These are phyloP conservation scores for Gopherus flavomarginatus DNA, from an alignment of 2,113 vertebrate species.

Conservation along the genomic window DNA sequence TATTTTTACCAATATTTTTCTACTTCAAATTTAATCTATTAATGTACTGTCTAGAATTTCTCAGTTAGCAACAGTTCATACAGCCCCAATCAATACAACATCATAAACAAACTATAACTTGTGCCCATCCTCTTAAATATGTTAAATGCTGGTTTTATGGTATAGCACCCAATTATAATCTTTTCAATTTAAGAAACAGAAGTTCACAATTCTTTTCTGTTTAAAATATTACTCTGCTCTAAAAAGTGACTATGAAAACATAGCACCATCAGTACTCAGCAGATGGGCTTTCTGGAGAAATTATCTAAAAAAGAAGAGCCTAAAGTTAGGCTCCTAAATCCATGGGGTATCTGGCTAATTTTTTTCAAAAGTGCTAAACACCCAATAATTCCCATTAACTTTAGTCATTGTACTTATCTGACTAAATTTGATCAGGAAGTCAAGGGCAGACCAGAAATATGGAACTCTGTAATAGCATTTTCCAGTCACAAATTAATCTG, in stretches of 20 bases:
- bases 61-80: neutral
- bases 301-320: neutral
- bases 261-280: neutral
- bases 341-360: neutral
- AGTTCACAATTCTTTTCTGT: neutral
- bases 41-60: neutral
- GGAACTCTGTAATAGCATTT: neutral
- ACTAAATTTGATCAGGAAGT: neutral
- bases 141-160: neutral
- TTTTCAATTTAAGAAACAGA: neutral
- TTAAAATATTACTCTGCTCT: neutral
- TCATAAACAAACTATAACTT: neutral
- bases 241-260: neutral
- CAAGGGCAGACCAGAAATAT: accelerated
- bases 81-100: neutral
- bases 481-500: neutral
- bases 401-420: neutral
- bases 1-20: neutral
- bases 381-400: accelerated
- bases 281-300: neutral
- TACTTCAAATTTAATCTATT: neutral
- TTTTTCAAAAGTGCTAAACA: neutral
- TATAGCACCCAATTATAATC: neutral
- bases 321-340: neutral
- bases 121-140: neutral